phyloP scores from a whole-genome alignment of 2,113 vertebrate species.

The Motacilla tschutschensis region DNA sequence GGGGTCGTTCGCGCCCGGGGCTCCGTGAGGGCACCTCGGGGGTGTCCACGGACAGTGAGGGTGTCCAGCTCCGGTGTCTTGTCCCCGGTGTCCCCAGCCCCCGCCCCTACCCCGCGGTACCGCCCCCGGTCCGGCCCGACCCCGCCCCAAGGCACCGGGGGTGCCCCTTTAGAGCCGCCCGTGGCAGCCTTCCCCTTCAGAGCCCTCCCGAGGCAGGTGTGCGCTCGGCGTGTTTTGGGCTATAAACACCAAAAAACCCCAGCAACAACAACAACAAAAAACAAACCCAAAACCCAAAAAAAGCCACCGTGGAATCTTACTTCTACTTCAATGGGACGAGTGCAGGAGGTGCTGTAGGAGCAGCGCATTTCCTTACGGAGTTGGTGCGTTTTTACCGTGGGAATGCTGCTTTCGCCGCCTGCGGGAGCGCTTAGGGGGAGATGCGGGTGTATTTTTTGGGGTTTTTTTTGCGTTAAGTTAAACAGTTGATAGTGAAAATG shows the following conservation, averaged over 20 bases:
- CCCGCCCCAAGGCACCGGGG: accelerated
- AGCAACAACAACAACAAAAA: too few relatives aligned
- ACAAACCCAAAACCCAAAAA: too few relatives aligned
- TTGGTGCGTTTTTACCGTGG: accelerated
- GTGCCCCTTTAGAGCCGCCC: too few relatives aligned
- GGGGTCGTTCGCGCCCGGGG: background rate
- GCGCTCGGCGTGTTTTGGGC: accelerated
- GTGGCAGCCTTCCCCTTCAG: accelerated
- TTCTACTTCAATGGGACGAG: too few relatives aligned
- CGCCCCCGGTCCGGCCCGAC: background rate
- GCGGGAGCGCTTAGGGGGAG: accelerated
- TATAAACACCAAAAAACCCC: accelerated
- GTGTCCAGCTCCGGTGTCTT: too few relatives aligned
- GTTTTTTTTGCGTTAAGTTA: background rate
- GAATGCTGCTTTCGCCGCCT: background rate
- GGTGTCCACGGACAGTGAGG: accelerated
- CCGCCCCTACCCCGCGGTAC: background rate
- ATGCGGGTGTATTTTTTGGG: accelerated
- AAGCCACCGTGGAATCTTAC: too few relatives aligned
- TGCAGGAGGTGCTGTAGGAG: accelerated
- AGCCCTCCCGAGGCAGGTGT: accelerated
- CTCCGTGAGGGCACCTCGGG: background rate
- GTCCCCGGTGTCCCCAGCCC: background rate
- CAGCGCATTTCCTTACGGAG: accelerated
- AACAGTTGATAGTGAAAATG: accelerated